Percentiles rank a stretch among this genome's conserved stretches.
These are phyloP conservation scores for Conomelus anceps DNA, from an alignment of 2,888 invertebrate genomes.

Conservation along the genomic window DNA sequence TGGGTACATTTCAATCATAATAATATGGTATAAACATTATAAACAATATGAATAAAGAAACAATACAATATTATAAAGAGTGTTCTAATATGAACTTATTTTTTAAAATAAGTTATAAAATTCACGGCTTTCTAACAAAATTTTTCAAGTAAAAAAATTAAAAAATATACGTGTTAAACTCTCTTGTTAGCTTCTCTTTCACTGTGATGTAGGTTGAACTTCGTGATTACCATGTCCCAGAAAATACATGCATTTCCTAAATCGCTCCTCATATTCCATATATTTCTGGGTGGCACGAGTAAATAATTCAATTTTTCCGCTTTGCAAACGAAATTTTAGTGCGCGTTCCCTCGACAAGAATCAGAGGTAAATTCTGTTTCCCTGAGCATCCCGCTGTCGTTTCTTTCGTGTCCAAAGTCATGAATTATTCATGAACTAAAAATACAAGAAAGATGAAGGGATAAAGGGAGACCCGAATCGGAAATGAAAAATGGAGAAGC, in stretches of 20 bases:
- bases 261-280: not conserved
- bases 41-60: no score
- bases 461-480: not conserved
- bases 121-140: not conserved
- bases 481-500: not conserved
- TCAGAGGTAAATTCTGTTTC: not conserved
- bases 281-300: not conserved
- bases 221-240: not conserved
- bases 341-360: not conserved
- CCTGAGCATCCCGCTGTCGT: not conserved
- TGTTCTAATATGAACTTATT: no score
- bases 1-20: no score
- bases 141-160: no score
- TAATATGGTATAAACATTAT: no score
- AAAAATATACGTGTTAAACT: no score
- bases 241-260: not conserved
- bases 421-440: not conserved
- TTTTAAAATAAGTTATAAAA: no score
- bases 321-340: not conserved
- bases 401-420: not conserved
- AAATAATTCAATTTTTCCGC: not conserved
- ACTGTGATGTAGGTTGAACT: not conserved
- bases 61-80: no score
- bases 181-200: not conserved
- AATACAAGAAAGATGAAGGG: not conserved